Evolutionary conservation across 2,888 invertebrate species (phyloP), one percentile per base, ranked within the genome.

Genomic region (Ceriagrion tenellum): DNA sequence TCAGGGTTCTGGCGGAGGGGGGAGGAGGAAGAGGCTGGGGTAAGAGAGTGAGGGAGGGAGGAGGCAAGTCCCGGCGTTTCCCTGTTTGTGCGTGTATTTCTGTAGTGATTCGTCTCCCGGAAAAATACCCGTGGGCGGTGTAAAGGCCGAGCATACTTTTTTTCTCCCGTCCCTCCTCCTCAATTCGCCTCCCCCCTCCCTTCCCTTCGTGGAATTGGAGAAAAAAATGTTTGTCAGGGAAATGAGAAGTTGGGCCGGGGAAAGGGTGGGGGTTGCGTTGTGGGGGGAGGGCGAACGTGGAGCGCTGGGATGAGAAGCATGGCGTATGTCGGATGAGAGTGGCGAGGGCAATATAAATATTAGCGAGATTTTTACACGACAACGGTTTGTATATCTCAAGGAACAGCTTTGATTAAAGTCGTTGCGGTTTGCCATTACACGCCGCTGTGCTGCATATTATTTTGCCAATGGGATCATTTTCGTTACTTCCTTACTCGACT

Each of bases 61-160:
- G 81, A 30, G 30, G n/a, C 18, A 16, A 26, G 12, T 69, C 81
- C 35, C 20, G 30, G 69, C 69, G 93, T 74, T 69, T 93, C 93
- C 69, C 20, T 47, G 93, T 81, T 81, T 81, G 81, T 81, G 81
- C 81, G 81, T 81, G 81, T 81, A 81, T 81, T 81, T 81, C 81
- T 35, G 81, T 81, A 81, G 93, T 47, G 63, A 40, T 69, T 89
- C 89, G 89, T 47, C 89, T 89, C 55, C 59, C 35, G 81, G 40
- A 63, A 63, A 63, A 69, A 93, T 63, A 69, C 69, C 69, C 93
- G 69, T 13, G 93, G 69, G 93, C 69, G 47, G 69, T 63, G 63
- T 40, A 81, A n/a, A 81, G 81, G 81, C 81, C 81, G 81, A 12
- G 81, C n/a, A 35, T 35, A 35, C 35, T 81, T 35, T 81, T 81